Evolutionary conservation across 2,113 vertebrate species (phyloP), one percentile per base, ranked within the genome.

Genomic region (Stercorarius parasiticus): DNA sequence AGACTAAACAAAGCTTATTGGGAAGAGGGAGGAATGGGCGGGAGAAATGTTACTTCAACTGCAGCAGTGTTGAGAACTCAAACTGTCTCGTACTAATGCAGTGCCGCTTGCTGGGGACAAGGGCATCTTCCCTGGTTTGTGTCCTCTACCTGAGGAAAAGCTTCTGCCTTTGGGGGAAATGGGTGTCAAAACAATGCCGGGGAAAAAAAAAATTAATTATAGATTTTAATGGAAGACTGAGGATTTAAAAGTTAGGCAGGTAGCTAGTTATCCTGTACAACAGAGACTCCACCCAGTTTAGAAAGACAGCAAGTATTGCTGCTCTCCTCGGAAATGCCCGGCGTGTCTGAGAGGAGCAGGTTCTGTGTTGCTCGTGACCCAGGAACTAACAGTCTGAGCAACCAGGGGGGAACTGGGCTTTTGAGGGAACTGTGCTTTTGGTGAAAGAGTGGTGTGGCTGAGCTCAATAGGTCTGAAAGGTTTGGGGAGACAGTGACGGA

Each of bases 131-230:
- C 29, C 21, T 26, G 25, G 4, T 55, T 85, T 79, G 55, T 15
- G 6, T 26, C 29, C 12, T 52, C 26, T 61, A 0, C 11, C 38
- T 9, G 5, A 36, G 74, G 89, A 90, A 34, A 78, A 36, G 25
- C 55, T 61, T 64, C 27, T 71, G 20, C 40, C 18, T 1, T 1
- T 15, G 32, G 16, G 38, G 22, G 22, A 70, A 45, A 27, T 4
- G 4, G 21, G 17, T 22, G 17, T 59, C 43, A 34, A 64, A 59
- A 14, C 7, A 43, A 10, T 38, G 5, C 23, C 40, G 52, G 19
- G 43, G 5, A 16, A 11, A 4, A 25, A 14, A 1, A 8, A 23
- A 65, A 38, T 38, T 38, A 14, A 40, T 4, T 12, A 12, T 0
- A 47, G n/a, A 38, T 71, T 77, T 62, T 13, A 67, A 42, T 21